These are phyloP conservation scores for Eospalax fontanierii DNA, from an alignment of 2,797 vertebrate genomes.

Conservation along the genomic window DNA sequence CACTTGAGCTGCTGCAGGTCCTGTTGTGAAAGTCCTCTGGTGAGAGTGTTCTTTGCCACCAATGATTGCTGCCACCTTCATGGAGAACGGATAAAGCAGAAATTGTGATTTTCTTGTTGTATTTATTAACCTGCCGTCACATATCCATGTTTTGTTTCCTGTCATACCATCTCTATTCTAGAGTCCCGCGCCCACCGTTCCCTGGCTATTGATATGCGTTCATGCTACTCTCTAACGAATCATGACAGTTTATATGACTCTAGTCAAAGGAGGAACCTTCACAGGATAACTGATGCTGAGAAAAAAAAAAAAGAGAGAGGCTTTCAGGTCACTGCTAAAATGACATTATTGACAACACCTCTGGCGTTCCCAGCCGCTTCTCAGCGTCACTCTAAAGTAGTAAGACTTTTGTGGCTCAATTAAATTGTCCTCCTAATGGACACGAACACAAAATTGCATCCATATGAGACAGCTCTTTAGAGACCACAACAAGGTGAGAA, in stretches of 20 bases:
- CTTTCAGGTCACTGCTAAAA: neutral
- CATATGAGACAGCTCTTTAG: neutral
- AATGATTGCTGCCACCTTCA: neutral
- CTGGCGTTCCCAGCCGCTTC: neutral
- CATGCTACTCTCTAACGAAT: too few species aligned
- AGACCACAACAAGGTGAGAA: neutral
- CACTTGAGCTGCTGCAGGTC: too few species aligned
- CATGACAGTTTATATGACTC: neutral
- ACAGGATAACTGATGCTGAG: neutral
- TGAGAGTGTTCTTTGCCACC: too few species aligned
- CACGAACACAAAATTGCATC: too few species aligned
- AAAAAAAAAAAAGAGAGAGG: neutral
- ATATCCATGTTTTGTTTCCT: neutral
- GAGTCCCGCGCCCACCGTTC: too few species aligned
- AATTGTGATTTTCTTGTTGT: neutral
- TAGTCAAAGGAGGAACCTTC: neutral
- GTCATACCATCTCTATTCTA: neutral
- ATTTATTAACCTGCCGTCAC: neutral
- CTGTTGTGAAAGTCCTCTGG: too few species aligned
- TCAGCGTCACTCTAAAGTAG: neutral
- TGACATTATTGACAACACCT: neutral
- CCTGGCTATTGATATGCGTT: neutral
- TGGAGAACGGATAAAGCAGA: neutral
- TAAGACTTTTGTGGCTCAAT: neutral
- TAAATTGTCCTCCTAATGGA: too few species aligned